Evolutionary conservation across 2,797 vertebrate genomes (phyloP).

Genomic region (Hoplostethus atlanticus): DNA sequence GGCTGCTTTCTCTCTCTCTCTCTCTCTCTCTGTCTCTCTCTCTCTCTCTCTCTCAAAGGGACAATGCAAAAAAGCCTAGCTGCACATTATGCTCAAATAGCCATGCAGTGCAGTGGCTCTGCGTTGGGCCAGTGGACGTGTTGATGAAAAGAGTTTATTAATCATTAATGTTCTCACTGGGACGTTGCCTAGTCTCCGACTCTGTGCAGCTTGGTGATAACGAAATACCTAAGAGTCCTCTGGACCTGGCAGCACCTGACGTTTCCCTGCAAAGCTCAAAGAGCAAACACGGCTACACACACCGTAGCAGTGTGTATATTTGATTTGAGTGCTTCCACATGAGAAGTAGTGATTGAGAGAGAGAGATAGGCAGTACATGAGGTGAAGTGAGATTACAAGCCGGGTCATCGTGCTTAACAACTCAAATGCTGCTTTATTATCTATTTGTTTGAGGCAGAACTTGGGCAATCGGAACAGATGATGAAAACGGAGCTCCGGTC

Average conservation of each 20-base stretch:
- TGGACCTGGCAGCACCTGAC: constrained; percentile 38
- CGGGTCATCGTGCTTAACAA: constrained; percentile 2
- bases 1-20: constrained; percentile 4
- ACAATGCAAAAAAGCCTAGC: constrained; percentile 6
- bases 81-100: constrained; percentile 12
- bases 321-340: constrained; percentile 22
- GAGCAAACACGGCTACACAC: constrained; percentile 33
- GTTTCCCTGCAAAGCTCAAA: constrained; percentile 51
- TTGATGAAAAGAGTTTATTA: constrained; percentile 64
- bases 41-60: not conserved
- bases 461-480: not conserved
- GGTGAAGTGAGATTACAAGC: constrained; percentile 27
- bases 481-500: not conserved
- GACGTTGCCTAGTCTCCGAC: constrained; percentile 54
- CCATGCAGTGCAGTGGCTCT: not conserved
- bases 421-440: constrained; percentile 14
- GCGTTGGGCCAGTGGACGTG: constrained; percentile 24
- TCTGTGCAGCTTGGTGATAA: constrained; percentile 59
- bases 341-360: constrained; percentile 7
- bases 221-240: constrained; percentile 49
- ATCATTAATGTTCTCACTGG: constrained; percentile 75
- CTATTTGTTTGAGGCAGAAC: constrained; percentile 14
- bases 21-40: not conserved
- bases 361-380: not conserved
- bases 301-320: not conserved